Evolutionary conservation across 2,113 vertebrate genomes (phyloP), one percentile per base, ranked within the genome.

Genomic region (Phaethornis superciliosus): DNA sequence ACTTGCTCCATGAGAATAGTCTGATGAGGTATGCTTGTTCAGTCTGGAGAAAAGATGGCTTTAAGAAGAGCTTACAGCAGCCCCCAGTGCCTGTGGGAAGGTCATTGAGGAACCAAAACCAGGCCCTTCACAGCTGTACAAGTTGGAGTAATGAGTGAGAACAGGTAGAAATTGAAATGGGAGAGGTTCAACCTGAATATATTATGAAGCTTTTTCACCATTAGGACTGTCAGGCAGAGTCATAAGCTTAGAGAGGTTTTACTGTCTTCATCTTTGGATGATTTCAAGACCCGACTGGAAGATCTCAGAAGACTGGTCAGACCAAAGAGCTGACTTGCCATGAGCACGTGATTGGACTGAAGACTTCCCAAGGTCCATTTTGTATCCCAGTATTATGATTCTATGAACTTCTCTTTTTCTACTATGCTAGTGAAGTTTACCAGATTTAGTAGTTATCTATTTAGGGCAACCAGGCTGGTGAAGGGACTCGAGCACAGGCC

Each of bases 301-400:
- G 21, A 55, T 14, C 15, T 32, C 30, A 69, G 20, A 32, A 90
- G 6, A 4, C 33, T 54, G 14, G 27, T 24, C 51, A 75, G 46
- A 67, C 30, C 18, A 75, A 28, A 40, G 7, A 65, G 6, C 14
- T 70, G n/a, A 74, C 10, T 11, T 32, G 20, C 7, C 2, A 3
- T 8, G 15, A 81, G 28, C 24, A 33, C 4, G 42, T 46, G 14
- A 27, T 18, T 35, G 11, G 15, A 40, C 8, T 60, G 17, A 7
- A 85, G 19, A 80, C 28, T 42, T 10, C 9, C 55, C 19, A 54
- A 76, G 2, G 18, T 46, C 10, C 35, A 74, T 91, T 49, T 64
- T 46, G 26, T 44, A 7, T 16, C 16, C 35, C 11, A 78, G 49
- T 12, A 59, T 10, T 42, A 49, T 0, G 0, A 42, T 26, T 54